Base-by-base conservation (phyloP, 1,140 invertebrate genomes). In the Tyrophagus putrescentiae region DNA sequence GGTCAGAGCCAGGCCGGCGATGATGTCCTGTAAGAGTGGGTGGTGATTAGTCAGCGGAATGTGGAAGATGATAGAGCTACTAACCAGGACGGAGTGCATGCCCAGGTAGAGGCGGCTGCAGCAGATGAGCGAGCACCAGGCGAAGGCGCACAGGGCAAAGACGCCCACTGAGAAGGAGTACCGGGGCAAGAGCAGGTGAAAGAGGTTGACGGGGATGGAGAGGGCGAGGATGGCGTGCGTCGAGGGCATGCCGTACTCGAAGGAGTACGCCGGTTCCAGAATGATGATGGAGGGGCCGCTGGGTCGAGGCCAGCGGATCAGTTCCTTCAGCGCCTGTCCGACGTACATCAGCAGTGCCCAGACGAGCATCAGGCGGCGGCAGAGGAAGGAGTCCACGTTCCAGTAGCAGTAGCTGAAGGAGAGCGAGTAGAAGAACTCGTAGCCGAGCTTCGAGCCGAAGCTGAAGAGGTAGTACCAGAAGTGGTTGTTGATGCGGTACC, bases 231-330 rank as follows among this genome's bases (percentile, higher is more conserved):
- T 89, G 3, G 89, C 88, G 75, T 94, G 89, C 1, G 88, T 92
- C 3, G 87, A 92, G 11, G 88, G 88, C 85, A 94, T 89, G 27
- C 87, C 87, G 76, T 89, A 93, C 71, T 93, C 88, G 62, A 86
- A 70, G 0, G 82, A 79, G 84, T 84, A 91, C 76, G 86, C 91
- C 25, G 78, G 78, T 71, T 92, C 87, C 16, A 93, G 71, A 65
- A 83, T 78, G 52, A 84, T 76, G 6, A 85, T 87, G 1, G 88
- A 87, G 50, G 85, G 86, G 64, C 77, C 80, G 0, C 80, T 74
- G 0, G 90, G 89, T 64, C 90, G 76, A 6, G 87, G 85, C 82
- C 84, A 87, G 64, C 80, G 72, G 56, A 93, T 78, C 56, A 91
- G 78, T 70, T 93, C 88, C 75, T 93, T 94, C 42, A 88, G 74